Evolutionary conservation across 2,113 vertebrate species (phyloP).

Genomic region (Cacatua alba): DNA sequence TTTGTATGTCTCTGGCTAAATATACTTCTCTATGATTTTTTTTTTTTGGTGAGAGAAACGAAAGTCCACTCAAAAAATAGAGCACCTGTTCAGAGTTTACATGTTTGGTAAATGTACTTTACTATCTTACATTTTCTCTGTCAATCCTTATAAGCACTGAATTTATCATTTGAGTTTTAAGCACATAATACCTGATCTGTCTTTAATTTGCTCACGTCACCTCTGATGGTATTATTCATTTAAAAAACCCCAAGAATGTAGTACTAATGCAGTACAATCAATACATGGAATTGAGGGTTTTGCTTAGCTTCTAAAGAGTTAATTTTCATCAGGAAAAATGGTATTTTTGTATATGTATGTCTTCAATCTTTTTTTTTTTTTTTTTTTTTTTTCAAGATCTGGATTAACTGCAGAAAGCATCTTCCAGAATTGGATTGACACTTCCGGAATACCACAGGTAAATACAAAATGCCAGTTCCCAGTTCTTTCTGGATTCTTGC

Average conservation of each 20-base stretch:
- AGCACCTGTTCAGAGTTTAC: not conserved
- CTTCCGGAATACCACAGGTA: slow-evolving; percentile 91
- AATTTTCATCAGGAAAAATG: not conserved
- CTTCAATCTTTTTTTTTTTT: not conserved
- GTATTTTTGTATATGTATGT: not conserved
- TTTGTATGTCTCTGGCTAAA: not conserved
- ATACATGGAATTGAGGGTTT: not conserved
- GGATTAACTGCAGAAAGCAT: slow-evolving; percentile 86
- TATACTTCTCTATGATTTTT: not conserved
- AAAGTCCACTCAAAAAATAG: not conserved
- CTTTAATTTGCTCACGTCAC: not conserved
- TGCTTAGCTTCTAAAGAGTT: not conserved
- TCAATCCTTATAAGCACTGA: not conserved
- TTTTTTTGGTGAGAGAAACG: not conserved
- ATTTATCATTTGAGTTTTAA: not conserved
- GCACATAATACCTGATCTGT: not conserved
- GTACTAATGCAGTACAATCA: not conserved
- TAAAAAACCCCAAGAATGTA: fast-evolving
- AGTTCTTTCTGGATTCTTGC: not conserved
- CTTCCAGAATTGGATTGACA: slow-evolving; percentile 90
- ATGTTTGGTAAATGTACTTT: not conserved
- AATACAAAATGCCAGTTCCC: not conserved
- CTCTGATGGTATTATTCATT: not conserved
- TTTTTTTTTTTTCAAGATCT: slow-evolving; percentile 78
- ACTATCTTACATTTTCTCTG: not conserved